Percentiles rank a stretch among this genome's conserved stretches.
These are phyloP conservation scores for Hydrozoanthus tunicans DNA, from an alignment of 64 coral and sea anemone species.

Conservation along the genomic window DNA sequence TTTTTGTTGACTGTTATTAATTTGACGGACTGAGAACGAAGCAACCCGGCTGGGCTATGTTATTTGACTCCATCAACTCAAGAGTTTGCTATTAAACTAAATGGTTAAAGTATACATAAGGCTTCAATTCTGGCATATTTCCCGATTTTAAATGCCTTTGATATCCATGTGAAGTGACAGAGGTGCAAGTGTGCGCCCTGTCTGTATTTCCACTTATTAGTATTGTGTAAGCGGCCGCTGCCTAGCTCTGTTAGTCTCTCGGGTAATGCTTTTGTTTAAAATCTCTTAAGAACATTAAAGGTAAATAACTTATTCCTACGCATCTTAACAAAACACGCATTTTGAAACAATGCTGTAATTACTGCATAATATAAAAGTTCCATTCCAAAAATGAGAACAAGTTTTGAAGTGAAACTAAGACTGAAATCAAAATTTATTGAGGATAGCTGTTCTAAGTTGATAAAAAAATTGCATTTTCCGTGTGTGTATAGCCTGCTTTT, in stretches of 20 bases:
- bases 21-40: neutral
- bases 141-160: neutral
- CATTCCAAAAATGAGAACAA: no score
- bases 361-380: neutral
- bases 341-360: slow-evolving; percentile 30
- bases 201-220: neutral
- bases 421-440: no score
- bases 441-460: no score
- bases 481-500: no score
- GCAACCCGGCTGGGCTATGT: neutral
- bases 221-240: neutral
- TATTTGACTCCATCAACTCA: neutral
- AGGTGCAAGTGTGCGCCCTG: neutral
- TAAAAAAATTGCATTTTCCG: no score
- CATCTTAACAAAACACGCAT: neutral
- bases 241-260: neutral
- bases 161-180: neutral
- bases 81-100: neutral
- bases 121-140: neutral
- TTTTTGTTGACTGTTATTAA: neutral
- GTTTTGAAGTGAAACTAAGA: no score
- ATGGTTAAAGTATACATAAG: neutral
- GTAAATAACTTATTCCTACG: neutral
- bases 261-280: slow-evolving; percentile 26
- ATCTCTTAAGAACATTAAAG: slow-evolving; percentile 17